Percentiles rank a stretch among this genome's conserved stretches.
These are phyloP conservation scores for Oreochromis mossambicus DNA, from an alignment of 2,797 vertebrate genomes.

Conservation along the genomic window DNA sequence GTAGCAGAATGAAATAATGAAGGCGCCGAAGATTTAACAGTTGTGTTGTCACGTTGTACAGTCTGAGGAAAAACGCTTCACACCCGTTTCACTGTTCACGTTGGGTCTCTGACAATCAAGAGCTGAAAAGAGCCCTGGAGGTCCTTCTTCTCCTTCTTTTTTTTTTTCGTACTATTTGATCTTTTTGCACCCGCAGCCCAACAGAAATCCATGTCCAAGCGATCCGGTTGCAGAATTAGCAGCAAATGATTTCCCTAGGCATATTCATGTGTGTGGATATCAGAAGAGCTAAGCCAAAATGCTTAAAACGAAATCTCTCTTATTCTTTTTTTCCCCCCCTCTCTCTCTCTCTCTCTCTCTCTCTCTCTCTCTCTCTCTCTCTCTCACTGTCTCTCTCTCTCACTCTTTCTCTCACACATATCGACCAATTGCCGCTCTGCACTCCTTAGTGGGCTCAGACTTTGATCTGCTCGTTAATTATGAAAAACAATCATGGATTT, in stretches of 20 bases:
- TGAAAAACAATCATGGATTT: slow-evolving; percentile 77
- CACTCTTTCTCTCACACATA: slow-evolving; percentile 8
- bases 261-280: slow-evolving; percentile 26
- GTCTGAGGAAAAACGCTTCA: background rate
- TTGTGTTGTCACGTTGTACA: slow-evolving; percentile 28
- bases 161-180: slow-evolving; percentile 34
- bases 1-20: background rate
- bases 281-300: slow-evolving; percentile 46
- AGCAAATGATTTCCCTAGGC: slow-evolving; percentile 70
- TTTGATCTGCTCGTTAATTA: slow-evolving; percentile 79
- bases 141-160: background rate
- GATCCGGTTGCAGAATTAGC: slow-evolving; percentile 62
- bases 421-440: slow-evolving; percentile 58
- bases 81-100: background rate
- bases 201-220: slow-evolving; percentile 59
- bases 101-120: slow-evolving; percentile 23
- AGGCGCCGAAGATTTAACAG: slow-evolving; percentile 4
- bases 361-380: background rate
- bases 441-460: slow-evolving; percentile 65
- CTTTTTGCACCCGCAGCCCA: slow-evolving; percentile 25
- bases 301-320: slow-evolving; percentile 52
- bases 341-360: background rate
- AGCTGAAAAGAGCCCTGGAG: slow-evolving; percentile 9
- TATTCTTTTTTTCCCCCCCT: slow-evolving; percentile 18
- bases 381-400: too few species aligned